Evolutionary conservation across 2,797 vertebrate species (phyloP), one percentile per base, ranked within the genome.

Genomic region (Pogoniulus pusillus): DNA sequence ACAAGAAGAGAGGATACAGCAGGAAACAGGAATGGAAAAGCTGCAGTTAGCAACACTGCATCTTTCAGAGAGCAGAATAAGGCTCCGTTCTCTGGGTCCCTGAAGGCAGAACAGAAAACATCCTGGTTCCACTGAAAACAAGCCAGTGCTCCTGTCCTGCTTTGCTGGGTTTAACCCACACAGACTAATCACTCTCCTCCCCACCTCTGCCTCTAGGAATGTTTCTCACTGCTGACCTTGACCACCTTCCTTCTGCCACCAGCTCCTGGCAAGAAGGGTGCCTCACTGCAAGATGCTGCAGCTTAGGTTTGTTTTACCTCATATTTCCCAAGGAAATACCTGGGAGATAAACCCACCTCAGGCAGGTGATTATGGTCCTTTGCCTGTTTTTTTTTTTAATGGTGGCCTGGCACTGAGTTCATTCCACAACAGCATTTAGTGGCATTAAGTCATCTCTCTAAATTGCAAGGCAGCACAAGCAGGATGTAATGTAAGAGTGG

Each of bases 191-290:
- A 90, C 24, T 43, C 55, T 86, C 32, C 76, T 57, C 4, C 6
- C 59, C 4, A 7, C 51, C 62, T 65, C n/a, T 82, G 74, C 26
- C 62, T 83, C 76, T 32, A 85, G 32, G 43, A 82, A 73, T 26
- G 43, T 34, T 69, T 79, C 57, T 89, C 41, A 45, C 75, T 59
- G 41, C 55, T 94, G 92, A 91, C 89, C 84, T 93, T 94, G 79
- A 85, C 86, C 58, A 74, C 27, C 16, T 64, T 76, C 69, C 41
- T 80, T 79, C 82, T 88, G 34, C 39, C 34, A 57, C 16, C 57
- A 62, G 74, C 35, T 82, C 30, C 76, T 59, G 34, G 87, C 34
- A 49, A 22, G 37, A n/a, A 3, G 89, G 26, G 54, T 90, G 55
- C 27, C 35, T 82, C 57, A 47, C 23, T 69, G 35, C 88, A 89